Evolutionary conservation across 35 echinoderm and acorn worm species (phyloP), one percentile per base, ranked within the genome.

Genomic region (Nesometra sesokonis): DNA sequence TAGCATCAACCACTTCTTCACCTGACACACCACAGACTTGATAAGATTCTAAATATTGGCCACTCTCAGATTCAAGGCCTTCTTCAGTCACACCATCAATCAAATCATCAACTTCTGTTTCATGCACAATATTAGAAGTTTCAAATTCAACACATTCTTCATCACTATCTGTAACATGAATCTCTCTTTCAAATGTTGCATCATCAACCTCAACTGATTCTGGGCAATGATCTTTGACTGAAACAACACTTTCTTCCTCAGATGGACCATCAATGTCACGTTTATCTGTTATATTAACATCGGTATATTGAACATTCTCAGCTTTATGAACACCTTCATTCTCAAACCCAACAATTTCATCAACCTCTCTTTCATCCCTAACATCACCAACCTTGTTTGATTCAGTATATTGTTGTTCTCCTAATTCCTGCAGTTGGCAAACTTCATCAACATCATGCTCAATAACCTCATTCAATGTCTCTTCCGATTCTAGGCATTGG

Each of bases 61-160:
- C 39, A 7, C 15, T 4, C 15, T 43, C 15, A 43, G 39, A 43
- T 43, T 43, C 39, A 4, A 43, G n/a, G n/a, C n/a, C n/a, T n/a
- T n/a, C n/a, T n/a, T n/a, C n/a, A n/a, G n/a, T n/a, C n/a, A n/a
- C n/a, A n/a, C n/a, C n/a, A n/a, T n/a, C n/a, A n/a, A n/a, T n/a
- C n/a, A n/a, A n/a, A n/a, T n/a, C n/a, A n/a, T n/a, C n/a, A n/a
- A n/a, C n/a, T n/a, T n/a, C n/a, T n/a, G n/a, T n/a, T n/a, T n/a
- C n/a, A n/a, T n/a, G n/a, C n/a, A n/a, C n/a, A n/a, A n/a, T n/a
- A n/a, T n/a, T n/a, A n/a, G n/a, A n/a, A n/a, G n/a, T n/a, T n/a
- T n/a, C n/a, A n/a, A n/a, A n/a, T 87, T 86, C 85, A 86, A 52
- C 47, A 86, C 33, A 31, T 81, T 47, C 37, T 37, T 33, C 35